Evolutionary conservation across 2,113 vertebrate genomes (phyloP), one percentile per base, ranked within the genome.

Genomic region (Chlamydotis undulata): DNA sequence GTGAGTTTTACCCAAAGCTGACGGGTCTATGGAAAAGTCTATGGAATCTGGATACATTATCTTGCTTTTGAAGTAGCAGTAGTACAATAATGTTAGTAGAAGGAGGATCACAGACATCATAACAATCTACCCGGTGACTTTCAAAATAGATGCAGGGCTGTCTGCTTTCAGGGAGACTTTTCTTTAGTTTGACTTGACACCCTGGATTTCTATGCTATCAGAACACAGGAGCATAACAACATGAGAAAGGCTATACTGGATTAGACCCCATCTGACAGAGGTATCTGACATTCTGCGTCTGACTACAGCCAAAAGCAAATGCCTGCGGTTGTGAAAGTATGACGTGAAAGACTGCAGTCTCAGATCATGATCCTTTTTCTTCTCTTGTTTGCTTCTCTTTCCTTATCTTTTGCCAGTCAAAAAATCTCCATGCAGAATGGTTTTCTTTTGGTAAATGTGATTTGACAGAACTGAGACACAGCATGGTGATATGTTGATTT

Each of bases 391-490:
- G 35, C 50, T 77, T 90, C 76, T 74, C 63, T 74, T 83, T 87
- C 57, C 60, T 74, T 94, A 90, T 89, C 73, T 92, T 92, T 74
- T 75, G 39, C 68, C 23, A 71, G 56, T 78, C 50, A 93, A 94
- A 94, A 95, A 77, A 79, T 57, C 49, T 69, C 90, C 71, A 23
- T 47, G 78, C 25, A 85, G 59, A 76, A 88, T 65, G 63, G 28
- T 63, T 90, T 80, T 90, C 59, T 87, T 90, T 74, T 67, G 43
- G 80, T 75, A 94, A 92, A 94, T 91, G 43, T 22, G 60, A 71
- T 94, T 94, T 91, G 93, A 87, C 73, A 75, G 80, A 87, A 88
- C 7, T 60, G 56, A 96, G 93, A 68, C 73, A 75, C 39, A 84
- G 64, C 33, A 71, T 26, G 31, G 28, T 56, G 52, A 81, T 70